These are phyloP conservation scores for Melopsittacus undulatus DNA, from an alignment of 2,797 vertebrate genomes.

Conservation along the genomic window DNA sequence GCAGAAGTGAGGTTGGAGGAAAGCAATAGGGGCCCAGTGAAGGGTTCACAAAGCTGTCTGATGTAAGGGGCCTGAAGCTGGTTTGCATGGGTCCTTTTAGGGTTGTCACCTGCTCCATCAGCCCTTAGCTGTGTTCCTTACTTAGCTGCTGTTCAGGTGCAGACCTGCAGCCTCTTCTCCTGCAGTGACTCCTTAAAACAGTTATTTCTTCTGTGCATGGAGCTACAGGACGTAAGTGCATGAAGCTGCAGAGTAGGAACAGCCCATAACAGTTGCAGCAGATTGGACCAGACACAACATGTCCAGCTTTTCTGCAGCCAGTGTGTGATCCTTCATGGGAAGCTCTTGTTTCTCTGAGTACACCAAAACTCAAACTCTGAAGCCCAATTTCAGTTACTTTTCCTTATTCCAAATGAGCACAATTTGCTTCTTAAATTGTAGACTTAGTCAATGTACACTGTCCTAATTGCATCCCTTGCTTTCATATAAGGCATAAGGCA, in stretches of 20 bases:
- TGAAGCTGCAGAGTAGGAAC: neutral
- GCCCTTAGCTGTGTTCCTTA: neutral
- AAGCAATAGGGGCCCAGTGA: neutral
- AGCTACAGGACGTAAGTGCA: neutral
- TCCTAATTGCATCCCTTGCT: conserved; percentile 7
- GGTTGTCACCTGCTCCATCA: neutral
- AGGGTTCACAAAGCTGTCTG: neutral
- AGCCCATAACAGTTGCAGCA: fast-evolving
- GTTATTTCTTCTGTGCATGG: neutral
- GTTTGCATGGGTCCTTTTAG: neutral
- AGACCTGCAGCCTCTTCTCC: neutral
- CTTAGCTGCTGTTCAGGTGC: neutral
- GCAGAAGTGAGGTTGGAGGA: neutral
- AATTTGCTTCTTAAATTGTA: neutral
- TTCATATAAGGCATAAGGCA: neutral
- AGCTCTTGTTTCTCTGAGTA: neutral
- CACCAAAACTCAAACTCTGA: neutral
- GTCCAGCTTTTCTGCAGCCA: neutral
- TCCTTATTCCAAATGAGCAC: neutral
- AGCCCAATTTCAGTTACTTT: neutral
- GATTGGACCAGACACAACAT: neutral
- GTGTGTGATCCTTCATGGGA: fast-evolving
- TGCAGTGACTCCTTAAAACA: neutral
- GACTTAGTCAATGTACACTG: neutral
- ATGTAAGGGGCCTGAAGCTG: neutral